Evolutionary conservation across 2,888 invertebrate species (phyloP).

Genomic region (Bombyx huttoni): DNA sequence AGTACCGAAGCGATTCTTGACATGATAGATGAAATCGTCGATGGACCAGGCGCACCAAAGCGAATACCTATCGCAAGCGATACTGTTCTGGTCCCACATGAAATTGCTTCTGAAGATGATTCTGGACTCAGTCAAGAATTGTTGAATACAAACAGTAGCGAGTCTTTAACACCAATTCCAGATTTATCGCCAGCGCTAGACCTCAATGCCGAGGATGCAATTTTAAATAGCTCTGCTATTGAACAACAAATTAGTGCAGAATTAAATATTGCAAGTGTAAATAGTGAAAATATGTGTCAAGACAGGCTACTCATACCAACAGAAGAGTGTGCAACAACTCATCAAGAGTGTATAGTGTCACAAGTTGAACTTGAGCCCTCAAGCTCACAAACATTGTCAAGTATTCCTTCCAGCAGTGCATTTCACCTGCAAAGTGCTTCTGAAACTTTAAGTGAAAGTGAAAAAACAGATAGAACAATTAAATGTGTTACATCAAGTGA

Average conservation of each 20-base stretch:
- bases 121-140: constrained; percentile 1
- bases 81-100: constrained; percentile 5
- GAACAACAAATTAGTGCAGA: constrained; percentile 4
- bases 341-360: constrained; percentile 6
- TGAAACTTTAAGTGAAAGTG: constrained; percentile 34
- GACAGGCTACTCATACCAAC: constrained; percentile 8
- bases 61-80: constrained; percentile 26
- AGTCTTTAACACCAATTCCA: constrained; percentile 13
- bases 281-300: constrained; percentile 3
- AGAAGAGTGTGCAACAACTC: constrained; percentile 3
- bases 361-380: constrained; percentile 11
- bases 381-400: constrained; percentile 8
- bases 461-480: constrained; percentile 47
- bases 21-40: constrained; percentile 68
- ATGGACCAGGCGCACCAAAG: constrained; percentile 58
- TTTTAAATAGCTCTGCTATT: constrained; percentile 6
- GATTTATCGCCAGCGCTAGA: constrained; percentile 7
- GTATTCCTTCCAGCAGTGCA: constrained; percentile 9
- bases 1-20: constrained; percentile 68
- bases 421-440: constrained; percentile 31
- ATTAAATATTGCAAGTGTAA: not conserved
- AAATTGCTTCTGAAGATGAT: constrained; percentile 8
- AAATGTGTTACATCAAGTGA: constrained; percentile 62
- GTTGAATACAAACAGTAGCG: constrained; percentile 20
- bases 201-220: not conserved